Evolutionary conservation across 2,888 invertebrate genomes (phyloP).

Genomic region (Megalurothrips usitatus): DNA sequence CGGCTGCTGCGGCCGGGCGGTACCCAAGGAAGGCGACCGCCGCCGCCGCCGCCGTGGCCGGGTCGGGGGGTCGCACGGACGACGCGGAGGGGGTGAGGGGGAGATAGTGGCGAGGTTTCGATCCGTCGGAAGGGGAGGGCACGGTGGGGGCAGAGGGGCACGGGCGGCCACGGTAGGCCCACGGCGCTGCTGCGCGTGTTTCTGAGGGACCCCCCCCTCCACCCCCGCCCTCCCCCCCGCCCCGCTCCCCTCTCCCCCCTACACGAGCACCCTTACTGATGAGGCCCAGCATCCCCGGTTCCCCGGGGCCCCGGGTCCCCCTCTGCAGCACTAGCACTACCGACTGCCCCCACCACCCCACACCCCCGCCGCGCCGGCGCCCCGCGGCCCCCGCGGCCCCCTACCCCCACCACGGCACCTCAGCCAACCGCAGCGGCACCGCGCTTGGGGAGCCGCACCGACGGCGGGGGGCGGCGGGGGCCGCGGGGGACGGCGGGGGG

Average conservation of each 20-base stretch:
- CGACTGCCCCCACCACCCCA: neutral
- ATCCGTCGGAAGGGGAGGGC: too few relatives aligned
- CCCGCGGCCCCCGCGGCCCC: neutral
- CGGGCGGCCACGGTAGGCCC: neutral
- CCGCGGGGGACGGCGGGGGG: neutral
- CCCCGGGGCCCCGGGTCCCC: neutral
- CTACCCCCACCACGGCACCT: constrained; percentile 7
- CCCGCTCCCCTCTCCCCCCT: neutral
- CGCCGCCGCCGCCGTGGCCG: neutral
- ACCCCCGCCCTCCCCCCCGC: neutral
- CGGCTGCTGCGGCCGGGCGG: too few relatives aligned
- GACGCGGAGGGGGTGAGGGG: too few relatives aligned
- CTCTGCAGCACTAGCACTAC: neutral
- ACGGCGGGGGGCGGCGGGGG: neutral
- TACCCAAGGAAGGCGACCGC: too few relatives aligned
- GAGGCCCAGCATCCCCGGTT: neutral
- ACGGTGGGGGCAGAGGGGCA: too few relatives aligned
- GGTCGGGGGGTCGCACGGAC: neutral
- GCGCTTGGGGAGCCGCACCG: too few relatives aligned
- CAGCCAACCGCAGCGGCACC: constrained; percentile 12
- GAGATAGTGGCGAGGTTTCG: too few relatives aligned
- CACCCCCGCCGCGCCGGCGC: neutral
- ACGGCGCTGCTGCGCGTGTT: neutral
- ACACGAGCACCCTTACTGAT: neutral
- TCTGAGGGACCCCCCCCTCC: neutral